phyloP scores from a whole-genome alignment of 2,888 invertebrate species.

The Sinohyriopsis cumingii region DNA sequence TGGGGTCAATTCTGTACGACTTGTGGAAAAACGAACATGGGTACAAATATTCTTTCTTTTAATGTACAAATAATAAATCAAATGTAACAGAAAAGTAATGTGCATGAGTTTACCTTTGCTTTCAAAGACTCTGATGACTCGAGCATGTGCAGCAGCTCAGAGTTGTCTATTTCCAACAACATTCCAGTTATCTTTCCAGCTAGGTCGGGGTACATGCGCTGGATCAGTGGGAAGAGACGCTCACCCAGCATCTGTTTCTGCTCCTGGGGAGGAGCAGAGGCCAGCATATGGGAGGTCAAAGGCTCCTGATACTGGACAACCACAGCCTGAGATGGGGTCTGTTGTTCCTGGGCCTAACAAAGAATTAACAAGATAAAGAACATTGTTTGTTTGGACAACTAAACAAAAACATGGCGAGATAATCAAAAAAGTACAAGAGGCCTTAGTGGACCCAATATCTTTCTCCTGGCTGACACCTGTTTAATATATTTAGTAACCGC shows the following conservation, averaged over 20 bases:
- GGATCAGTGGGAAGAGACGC: conserved; percentile 95
- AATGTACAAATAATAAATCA: too few relatives aligned
- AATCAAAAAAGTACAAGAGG: too few relatives aligned
- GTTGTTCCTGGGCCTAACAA: not conserved
- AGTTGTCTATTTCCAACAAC: conserved; percentile 99
- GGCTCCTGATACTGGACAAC: conserved; percentile 92
- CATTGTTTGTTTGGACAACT: too few relatives aligned
- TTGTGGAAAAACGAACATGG: too few relatives aligned
- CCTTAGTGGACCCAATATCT: too few relatives aligned
- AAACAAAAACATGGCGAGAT: too few relatives aligned
- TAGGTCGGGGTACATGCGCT: conserved; percentile 88
- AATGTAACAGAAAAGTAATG: too few relatives aligned
- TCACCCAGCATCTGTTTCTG: conserved; percentile 99
- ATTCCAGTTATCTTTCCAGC: conserved; percentile 99
- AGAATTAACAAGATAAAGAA: too few relatives aligned
- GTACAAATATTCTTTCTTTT: too few relatives aligned
- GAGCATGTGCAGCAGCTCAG: conserved; percentile 97
- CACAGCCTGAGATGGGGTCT: conserved; percentile 79
- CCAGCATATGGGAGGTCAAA: conserved; percentile 96
- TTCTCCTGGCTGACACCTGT: too few relatives aligned
- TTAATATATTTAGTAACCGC: too few relatives aligned
- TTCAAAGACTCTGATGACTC: conserved; percentile 96
- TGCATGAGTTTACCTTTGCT: conserved; percentile 79
- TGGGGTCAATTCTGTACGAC: too few relatives aligned
- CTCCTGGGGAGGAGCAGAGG: conserved; percentile 94